These are phyloP conservation scores for Suillia variegata DNA, from an alignment of 2,888 invertebrate genomes.

Conservation along the genomic window DNA sequence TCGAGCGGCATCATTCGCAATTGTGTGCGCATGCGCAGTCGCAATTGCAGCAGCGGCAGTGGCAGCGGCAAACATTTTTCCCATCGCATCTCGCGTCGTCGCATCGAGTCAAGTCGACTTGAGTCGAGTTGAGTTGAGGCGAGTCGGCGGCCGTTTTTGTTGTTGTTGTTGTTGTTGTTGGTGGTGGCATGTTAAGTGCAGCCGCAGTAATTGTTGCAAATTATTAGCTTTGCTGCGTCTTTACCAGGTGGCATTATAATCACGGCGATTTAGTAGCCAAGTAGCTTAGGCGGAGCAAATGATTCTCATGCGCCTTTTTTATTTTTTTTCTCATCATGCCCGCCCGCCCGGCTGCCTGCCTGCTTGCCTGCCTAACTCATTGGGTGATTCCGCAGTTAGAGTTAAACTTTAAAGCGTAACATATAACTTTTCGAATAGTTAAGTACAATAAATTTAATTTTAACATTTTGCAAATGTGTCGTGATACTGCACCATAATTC, in stretches of 20 bases:
- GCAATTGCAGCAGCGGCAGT: too few relatives aligned
- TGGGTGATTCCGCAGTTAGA: too few relatives aligned
- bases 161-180: too few relatives aligned
- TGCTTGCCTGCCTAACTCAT: too few relatives aligned
- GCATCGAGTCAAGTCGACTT: neutral
- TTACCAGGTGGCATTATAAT: conserved; percentile 13
- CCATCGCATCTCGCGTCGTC: conserved; percentile 6
- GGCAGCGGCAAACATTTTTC: neutral
- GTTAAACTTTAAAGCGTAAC: too few relatives aligned
- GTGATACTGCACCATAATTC: too few relatives aligned
- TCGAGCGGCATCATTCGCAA: neutral
- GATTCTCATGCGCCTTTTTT: neutral
- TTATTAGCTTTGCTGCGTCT: conserved; percentile 11
- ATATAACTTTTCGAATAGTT: too few relatives aligned
- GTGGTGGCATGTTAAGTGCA: neutral
- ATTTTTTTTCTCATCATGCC: too few relatives aligned
- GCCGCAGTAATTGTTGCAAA: conserved; percentile 15
- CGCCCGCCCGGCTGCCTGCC: too few relatives aligned
- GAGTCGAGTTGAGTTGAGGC: neutral
- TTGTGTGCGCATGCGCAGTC: conserved; percentile 4
- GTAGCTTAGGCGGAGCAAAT: neutral
- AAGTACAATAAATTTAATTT: too few relatives aligned
- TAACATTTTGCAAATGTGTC: too few relatives aligned
- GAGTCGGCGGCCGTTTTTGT: too few relatives aligned
- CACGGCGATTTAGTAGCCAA: neutral